These are phyloP conservation scores for Aegithalos caudatus DNA, from an alignment of 2,113 vertebrate species.

Conservation along the genomic window DNA sequence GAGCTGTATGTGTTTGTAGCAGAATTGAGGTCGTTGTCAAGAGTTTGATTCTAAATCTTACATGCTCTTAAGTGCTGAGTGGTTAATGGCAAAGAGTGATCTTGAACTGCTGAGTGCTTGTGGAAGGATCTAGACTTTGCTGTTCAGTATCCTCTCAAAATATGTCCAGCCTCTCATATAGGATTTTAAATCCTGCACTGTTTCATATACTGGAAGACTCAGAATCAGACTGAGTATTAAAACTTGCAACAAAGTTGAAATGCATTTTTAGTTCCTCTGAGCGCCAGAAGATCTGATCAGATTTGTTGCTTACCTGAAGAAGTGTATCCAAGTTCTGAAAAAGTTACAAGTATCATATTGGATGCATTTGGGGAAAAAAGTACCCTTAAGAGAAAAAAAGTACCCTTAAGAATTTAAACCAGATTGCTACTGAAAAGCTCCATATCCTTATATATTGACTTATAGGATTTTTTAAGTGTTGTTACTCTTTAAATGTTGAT, in stretches of 20 bases:
- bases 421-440: background rate
- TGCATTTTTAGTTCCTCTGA: background rate
- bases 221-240: background rate
- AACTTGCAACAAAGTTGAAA: background rate
- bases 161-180: background rate
- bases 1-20: background rate
- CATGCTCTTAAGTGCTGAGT: background rate
- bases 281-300: background rate
- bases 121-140: background rate
- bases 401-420: background rate
- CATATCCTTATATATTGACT: background rate
- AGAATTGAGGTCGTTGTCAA: background rate
- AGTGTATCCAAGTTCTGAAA: background rate
- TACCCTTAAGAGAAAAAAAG: background rate
- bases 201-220: background rate
- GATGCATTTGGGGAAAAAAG: background rate
- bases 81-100: background rate
- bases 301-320: background rate
- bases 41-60: background rate
- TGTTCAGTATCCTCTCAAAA: background rate
- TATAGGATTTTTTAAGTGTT: background rate
- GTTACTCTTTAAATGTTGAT: background rate
- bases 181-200: background rate
- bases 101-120: background rate
- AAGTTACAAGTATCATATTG: background rate